phyloP scores from a whole-genome alignment of 2,797 vertebrate species.

The Carapus acus region DNA sequence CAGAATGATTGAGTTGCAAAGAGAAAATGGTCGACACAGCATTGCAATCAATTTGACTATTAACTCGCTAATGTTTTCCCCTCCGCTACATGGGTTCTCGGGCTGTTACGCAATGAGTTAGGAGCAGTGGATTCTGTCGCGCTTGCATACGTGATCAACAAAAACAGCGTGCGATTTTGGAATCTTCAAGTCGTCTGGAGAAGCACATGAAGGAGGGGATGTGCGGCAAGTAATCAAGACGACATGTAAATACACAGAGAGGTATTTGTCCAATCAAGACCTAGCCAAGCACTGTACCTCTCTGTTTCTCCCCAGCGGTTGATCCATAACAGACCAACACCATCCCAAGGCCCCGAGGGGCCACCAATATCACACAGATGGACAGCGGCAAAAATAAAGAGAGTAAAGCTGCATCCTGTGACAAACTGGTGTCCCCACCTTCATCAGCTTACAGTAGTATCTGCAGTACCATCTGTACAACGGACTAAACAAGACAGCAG shows the following conservation, averaged over 20 bases:
- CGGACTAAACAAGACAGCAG: slow-evolving; percentile 49
- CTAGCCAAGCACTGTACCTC: slow-evolving; percentile 1
- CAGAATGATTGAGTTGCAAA: slow-evolving; percentile 60
- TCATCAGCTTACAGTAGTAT: slow-evolving; percentile 14
- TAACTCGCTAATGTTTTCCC: slow-evolving; percentile 59
- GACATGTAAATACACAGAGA: slow-evolving; percentile 49
- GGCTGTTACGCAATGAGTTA: slow-evolving; percentile 52
- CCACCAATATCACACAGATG: background rate
- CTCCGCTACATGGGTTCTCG: slow-evolving; percentile 40
- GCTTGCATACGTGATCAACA: slow-evolving; percentile 59
- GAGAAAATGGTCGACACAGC: slow-evolving; percentile 55
- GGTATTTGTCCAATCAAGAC: slow-evolving; percentile 46
- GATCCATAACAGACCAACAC: no score
- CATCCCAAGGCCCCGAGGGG: no score
- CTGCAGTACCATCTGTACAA: no score
- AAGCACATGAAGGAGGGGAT: slow-evolving; percentile 11
- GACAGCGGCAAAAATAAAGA: background rate
- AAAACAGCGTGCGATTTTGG: slow-evolving; percentile 44
- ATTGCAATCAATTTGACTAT: slow-evolving; percentile 64
- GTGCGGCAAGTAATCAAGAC: slow-evolving; percentile 39
- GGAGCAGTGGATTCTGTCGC: slow-evolving; percentile 35
- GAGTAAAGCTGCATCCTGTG: background rate
- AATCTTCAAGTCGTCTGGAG: slow-evolving; percentile 38
- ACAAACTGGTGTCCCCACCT: no score
- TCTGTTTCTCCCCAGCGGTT: no score